Conservation (phyloP, 2,797 vertebrate species). For the Tiaroga cobitis region DNA sequence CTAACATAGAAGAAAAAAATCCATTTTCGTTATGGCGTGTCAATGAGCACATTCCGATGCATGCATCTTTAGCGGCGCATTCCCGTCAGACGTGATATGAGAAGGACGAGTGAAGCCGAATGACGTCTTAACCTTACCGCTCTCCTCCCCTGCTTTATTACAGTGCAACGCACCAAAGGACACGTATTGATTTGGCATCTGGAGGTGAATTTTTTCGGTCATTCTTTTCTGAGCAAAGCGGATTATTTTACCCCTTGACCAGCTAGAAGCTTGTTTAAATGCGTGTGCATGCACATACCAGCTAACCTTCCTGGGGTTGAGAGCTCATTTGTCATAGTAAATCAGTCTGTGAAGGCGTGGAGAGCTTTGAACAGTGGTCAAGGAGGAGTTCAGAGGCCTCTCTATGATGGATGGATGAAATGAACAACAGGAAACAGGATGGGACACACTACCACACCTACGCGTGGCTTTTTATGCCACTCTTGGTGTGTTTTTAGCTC, state of each 20-base stretch:
- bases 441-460: neutral
- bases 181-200: conserved; percentile 44
- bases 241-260: conserved; percentile 51
- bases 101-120: conserved; percentile 21
- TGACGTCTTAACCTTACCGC: conserved; percentile 6
- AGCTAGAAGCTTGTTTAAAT: conserved; percentile 36
- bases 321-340: conserved; percentile 57
- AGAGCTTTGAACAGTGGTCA: conserved; percentile 53
- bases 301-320: conserved; percentile 50
- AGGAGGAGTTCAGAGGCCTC: conserved; percentile 40
- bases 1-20: neutral
- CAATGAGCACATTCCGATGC: neutral
- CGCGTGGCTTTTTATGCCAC: neutral
- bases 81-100: conserved; percentile 29
- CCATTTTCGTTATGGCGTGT: neutral
- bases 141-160: conserved; percentile 9
- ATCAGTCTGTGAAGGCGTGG: conserved; percentile 49
- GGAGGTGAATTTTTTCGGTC: conserved; percentile 44
- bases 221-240: conserved; percentile 36
- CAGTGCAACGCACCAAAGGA: conserved; percentile 33
- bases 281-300: conserved; percentile 14
- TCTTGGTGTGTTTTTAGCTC: conserved; percentile 25
- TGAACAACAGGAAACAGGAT: conserved; percentile 11
- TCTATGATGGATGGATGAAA: conserved; percentile 32
- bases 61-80: neutral